Evolutionary conservation across 2,888 invertebrate genomes (phyloP).

Genomic region (Zhuqinia jingwanae): DNA sequence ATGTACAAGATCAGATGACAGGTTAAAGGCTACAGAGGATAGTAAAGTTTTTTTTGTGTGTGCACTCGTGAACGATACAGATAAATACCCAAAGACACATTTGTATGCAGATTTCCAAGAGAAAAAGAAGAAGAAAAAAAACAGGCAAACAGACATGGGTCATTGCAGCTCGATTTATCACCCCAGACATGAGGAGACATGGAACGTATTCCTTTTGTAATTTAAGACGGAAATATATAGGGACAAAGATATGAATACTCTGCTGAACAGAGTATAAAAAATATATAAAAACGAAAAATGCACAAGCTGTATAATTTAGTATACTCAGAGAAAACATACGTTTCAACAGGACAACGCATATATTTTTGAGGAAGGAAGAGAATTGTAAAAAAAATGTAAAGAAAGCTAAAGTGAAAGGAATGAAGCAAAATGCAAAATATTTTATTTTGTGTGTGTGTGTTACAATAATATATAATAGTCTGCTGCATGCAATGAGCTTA

Average conservation of each 20-base stretch:
- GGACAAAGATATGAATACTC: not conserved
- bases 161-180: conserved; percentile 55
- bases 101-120: conserved; percentile 21
- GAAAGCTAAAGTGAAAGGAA: no score
- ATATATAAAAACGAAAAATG: no score
- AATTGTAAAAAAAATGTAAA: no score
- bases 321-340: not conserved
- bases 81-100: conserved; percentile 26
- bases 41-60: not conserved
- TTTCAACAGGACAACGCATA: no score
- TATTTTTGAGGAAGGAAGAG: no score
- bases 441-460: no score
- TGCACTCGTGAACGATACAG: conserved; percentile 2
- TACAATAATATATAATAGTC: no score
- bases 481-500: no score
- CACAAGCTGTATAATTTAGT: not conserved
- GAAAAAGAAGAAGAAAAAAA: not conserved
- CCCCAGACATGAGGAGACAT: conserved; percentile 17
- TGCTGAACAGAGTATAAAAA: no score
- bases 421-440: no score
- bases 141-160: conserved; percentile 29
- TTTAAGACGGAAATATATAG: conserved; percentile 13
- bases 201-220: conserved; percentile 21
- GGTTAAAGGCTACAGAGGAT: not conserved
- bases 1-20: conserved; percentile 5